Base-by-base conservation (phyloP, 2,113 vertebrate species). In the Salminus brasiliensis region DNA sequence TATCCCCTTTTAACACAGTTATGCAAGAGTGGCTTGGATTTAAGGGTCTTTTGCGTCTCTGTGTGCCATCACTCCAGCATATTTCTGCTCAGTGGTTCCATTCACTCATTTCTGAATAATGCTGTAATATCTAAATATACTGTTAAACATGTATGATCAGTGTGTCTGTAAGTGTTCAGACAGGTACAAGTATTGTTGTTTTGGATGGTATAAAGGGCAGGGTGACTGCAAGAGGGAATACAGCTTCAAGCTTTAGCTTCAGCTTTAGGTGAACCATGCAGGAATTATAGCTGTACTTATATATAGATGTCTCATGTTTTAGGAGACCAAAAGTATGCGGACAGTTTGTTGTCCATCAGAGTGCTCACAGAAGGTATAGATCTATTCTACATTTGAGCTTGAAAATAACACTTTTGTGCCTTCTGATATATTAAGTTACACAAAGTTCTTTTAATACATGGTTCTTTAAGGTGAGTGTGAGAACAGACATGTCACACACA, bases 1-100 rank as follows among this genome's bases (percentile, higher is more conserved):
- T 78, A 57, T 41, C 23, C 15, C 39, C 36, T 21, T 43, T 18
- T 68, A 68, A 77, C 65, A 27, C 21, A 53, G 62, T 27, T 23
- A 32, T 59, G 65, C 75, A 59, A 30, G n/a, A 12, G 32, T 49
- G 32, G 25, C 16, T 36, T n/a, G 30, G 23, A 49, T 16, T 60
- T 25, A 60, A 9, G 2, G 1, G 2, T 34, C 29, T 5, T 63
- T 16, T 63, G 29, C 12, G 32, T 63, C 60, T 11, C 30, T 63
- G 60, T 63, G 7, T 7, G 32, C 21, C 2, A 34, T 5, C 21
- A 32, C 16, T 15, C 2, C 57, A 60, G 0, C 13, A 2, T 32
- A 1, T 34, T 32, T 21, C 29, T 34, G 29, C 23, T 18, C 60
- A 63, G 4, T 30, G 8, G 2, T 62, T 18, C 2, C 27, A 29